These are phyloP conservation scores for Cirrhinus mrigala DNA, from an alignment of 2,797 vertebrate genomes.

Conservation along the genomic window DNA sequence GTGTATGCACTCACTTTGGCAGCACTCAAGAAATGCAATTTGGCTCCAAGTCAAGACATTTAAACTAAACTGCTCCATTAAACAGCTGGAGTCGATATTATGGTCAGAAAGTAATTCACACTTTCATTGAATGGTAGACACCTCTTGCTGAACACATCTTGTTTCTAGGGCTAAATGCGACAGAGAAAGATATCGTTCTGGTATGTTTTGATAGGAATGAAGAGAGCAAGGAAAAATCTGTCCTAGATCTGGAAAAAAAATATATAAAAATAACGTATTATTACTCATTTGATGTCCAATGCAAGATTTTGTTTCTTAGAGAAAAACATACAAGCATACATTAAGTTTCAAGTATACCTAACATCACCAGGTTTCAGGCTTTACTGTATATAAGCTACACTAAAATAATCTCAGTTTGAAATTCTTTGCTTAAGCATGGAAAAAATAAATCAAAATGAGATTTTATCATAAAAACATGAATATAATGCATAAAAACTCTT, in stretches of 20 bases:
- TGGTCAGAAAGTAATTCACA: slow-evolving; percentile 23
- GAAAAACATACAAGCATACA: neutral
- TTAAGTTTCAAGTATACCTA: neutral
- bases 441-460: neutral
- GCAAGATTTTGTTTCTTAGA: neutral
- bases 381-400: neutral
- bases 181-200: neutral
- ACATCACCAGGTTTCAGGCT: neutral
- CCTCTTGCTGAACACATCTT: neutral
- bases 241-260: neutral
- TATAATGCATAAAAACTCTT: slow-evolving; percentile 26
- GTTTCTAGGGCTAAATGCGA: neutral
- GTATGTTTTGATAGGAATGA: neutral
- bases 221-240: neutral
- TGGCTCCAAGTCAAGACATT: slow-evolving; percentile 17
- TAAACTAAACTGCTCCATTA: slow-evolving; percentile 17
- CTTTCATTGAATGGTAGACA: neutral
- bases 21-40: neutral
- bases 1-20: neutral
- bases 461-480: slow-evolving; percentile 25
- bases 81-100: slow-evolving; percentile 31
- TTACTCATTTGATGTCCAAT: neutral
- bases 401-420: slow-evolving; percentile 4
- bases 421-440: neutral
- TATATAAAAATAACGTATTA: neutral